Evolutionary conservation across 2,797 vertebrate species (phyloP).

Genomic region (Oreochromis mossambicus): DNA sequence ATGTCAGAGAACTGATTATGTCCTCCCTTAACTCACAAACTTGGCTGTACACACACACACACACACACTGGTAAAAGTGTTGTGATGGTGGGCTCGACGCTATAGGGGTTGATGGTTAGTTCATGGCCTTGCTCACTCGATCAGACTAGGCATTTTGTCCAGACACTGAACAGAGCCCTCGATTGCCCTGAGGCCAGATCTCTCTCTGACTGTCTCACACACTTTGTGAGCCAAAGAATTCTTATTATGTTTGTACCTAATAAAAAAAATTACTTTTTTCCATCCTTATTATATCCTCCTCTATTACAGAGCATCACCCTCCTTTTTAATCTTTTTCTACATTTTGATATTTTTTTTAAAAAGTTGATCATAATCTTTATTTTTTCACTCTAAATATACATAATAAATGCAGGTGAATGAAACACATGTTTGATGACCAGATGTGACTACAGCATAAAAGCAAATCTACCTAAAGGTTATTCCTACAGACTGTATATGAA

Average conservation of each 20-base stretch:
- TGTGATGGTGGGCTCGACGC: conserved; percentile 27
- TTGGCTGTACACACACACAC: not conserved
- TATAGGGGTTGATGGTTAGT: conserved; percentile 51
- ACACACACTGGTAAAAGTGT: not conserved
- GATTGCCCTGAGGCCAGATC: conserved; percentile 37
- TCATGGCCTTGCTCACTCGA: conserved; percentile 58
- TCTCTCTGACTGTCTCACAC: conserved; percentile 7
- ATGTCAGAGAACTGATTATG: not conserved
- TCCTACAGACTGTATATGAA: not conserved
- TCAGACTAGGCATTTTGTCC: conserved; percentile 65
- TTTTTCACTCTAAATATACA: not conserved
- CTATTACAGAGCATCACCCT: not conserved
- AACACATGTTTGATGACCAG: not conserved
- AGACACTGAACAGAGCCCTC: conserved; percentile 66
- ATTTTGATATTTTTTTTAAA: not conserved
- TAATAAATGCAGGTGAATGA: not conserved
- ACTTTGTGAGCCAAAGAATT: conserved; percentile 36
- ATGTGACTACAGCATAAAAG: not conserved
- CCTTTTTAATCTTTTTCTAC: not conserved
- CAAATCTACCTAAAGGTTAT: not conserved
- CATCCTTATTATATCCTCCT: conserved; percentile 1
- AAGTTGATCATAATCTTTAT: not conserved
- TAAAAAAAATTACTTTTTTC: not conserved
- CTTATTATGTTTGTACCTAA: conserved; percentile 32
- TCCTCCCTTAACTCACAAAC: not conserved